phyloP scores from a whole-genome alignment of 2,797 vertebrate genomes.

The Phylloscopus collybita region DNA sequence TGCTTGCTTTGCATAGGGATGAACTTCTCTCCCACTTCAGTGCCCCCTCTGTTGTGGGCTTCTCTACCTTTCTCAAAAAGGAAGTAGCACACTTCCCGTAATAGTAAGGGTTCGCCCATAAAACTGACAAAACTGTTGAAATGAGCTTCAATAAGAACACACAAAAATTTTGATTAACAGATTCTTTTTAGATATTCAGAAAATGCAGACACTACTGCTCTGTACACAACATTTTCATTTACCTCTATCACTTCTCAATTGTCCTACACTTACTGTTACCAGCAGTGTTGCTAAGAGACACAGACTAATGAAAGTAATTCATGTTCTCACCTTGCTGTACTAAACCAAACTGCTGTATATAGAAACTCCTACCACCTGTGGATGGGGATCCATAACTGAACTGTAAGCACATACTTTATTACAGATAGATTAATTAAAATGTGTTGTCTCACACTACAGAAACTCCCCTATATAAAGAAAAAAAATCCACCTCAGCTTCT shows the following conservation, averaged over 20 bases:
- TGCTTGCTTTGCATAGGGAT: background rate
- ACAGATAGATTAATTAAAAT: background rate
- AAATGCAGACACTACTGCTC: background rate
- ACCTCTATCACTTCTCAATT: background rate
- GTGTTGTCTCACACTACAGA: background rate
- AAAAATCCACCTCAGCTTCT: background rate
- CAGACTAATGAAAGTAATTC: background rate
- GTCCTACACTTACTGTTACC: background rate
- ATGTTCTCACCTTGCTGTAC: background rate
- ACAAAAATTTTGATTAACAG: background rate
- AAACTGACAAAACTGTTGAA: background rate
- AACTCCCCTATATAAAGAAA: background rate
- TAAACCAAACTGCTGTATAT: background rate
- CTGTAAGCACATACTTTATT: background rate
- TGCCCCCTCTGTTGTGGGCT: background rate
- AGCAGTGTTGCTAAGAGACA: background rate
- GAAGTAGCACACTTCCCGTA: background rate
- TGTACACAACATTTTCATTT: background rate
- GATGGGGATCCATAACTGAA: background rate
- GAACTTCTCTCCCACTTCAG: background rate
- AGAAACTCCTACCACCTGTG: background rate
- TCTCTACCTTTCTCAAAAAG: background rate
- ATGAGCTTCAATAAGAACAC: background rate
- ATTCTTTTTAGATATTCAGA: background rate
- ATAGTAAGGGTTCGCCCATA: background rate